Evolutionary conservation across 1,140 invertebrate genomes (phyloP).

Genomic region (Aphidius ervi): DNA sequence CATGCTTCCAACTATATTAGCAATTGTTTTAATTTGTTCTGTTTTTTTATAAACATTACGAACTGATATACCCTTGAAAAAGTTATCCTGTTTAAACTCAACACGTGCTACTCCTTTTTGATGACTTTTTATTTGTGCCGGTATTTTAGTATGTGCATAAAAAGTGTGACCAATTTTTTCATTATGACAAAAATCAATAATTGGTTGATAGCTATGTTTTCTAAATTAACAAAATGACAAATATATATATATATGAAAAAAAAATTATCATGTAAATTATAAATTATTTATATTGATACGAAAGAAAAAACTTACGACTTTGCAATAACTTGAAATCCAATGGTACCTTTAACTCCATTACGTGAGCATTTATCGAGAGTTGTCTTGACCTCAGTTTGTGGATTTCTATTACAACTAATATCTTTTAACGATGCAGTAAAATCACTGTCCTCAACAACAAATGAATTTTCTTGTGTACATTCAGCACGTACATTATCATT

Average conservation of each 20-base stretch:
- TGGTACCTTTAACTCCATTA: conserved; percentile 26
- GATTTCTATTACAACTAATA: conserved; percentile 3
- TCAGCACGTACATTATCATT: conserved; percentile 11
- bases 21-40: conserved; percentile 25
- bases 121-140: conserved; percentile 16
- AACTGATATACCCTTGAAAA: conserved; percentile 29
- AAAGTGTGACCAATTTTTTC: conserved; percentile 17
- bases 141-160: conserved; percentile 21
- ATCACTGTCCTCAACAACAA: conserved; percentile 7
- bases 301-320: not conserved
- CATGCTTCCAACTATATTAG: conserved; percentile 25
- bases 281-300: too few species aligned
- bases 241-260: too few species aligned
- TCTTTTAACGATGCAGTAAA: conserved; percentile 11
- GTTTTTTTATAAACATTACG: conserved; percentile 26
- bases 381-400: conserved; percentile 19
- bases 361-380: conserved; percentile 16
- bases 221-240: not conserved
- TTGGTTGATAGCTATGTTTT: conserved; percentile 18
- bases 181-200: conserved; percentile 29
- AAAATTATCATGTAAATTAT: too few species aligned
- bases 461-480: conserved; percentile 13
- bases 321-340: conserved; percentile 33
- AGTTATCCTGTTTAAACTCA: conserved; percentile 28
- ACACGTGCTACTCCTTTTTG: conserved; percentile 23